Evolutionary conservation across 1,140 invertebrate genomes (phyloP), one percentile per base, ranked within the genome.

Genomic region (Drosophila sechellia): DNA sequence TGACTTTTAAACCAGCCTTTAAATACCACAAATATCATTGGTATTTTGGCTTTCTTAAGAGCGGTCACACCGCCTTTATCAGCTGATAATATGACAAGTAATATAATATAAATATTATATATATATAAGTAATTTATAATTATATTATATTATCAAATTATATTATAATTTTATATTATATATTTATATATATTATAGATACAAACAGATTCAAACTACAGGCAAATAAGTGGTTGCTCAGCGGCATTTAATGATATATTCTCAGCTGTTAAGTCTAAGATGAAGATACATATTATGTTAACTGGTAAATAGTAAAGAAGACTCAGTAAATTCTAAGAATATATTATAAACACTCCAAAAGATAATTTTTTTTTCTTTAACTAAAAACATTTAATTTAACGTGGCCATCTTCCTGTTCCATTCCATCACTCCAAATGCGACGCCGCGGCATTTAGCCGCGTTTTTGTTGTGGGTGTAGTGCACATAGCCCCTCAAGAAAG

Each of bases 401-500:
- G 15, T 2, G 27, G 4, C n/a, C 4, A 4, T 4, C 15, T 48
- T 15, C 10, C 2, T 48, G 52, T 64, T 48, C 8, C 57, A 48
- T 49, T 66, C 57, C 25, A 22, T 0, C 10, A 8, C 61, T 66
- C 45, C 12, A 61, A 22, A 17, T 13, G 4, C 0, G 15, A 3
- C 2, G 22, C 20, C 8, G 4, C 5, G 10, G 3, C 3, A 37
- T 2, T 5, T 31, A n/a, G 8, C 37, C 58, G 58, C 58, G n/a
- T 61, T 61, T 50, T 37, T 48, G 56, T 58, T 53, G 37, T 61
- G 37, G 37, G 48, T 12, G 8, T 11, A 37, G 58, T 61, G 58
- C 42, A 61, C 37, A 52, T 60, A 60, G 61, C 42, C 6, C 42
- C 34, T 8, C 56, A 35, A 45, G 31, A 65, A 65, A 60, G 55